Base-by-base conservation (phyloP, 2,797 vertebrate genomes). In the Semaprochilodus insignis region DNA sequence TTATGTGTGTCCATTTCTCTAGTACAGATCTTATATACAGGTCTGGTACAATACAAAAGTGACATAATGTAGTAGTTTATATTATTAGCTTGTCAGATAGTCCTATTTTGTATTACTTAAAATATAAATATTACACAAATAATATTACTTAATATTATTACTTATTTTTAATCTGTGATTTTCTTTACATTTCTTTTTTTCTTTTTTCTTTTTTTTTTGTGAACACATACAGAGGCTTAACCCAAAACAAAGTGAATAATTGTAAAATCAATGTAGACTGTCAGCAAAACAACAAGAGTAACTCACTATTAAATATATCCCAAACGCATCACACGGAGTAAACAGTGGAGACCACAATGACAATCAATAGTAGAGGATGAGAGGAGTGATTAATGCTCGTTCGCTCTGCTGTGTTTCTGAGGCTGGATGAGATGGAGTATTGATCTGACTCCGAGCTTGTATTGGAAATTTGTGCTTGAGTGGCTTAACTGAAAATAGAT, bases 401-500 rank as follows among this genome's bases (percentile, higher is more conserved):
- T 25, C 71, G 78, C 63, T 31, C 54, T 74, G 48, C 55, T 52
- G 52, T 40, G 71, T 57, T 79, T 69, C 71, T 48, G 54, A 31
- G 25, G 76, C 51, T 70, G 21, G 25, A 21, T 7, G 67, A 81
- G 83, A 91, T 86, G 80, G 87, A 88, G 31, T 89, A 93, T 92
- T 82, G 90, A 93, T 94, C 90, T 74, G 79, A 82, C 73, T 88
- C 86, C 57, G 34, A 67, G 72, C 60, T 21, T 59, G n/a, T 40
- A 70, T 74, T 62, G 84, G 79, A 89, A 90, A 88, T 36, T 54
- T 71, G 82, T 88, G 80, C 83, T 73, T 77, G 87, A 72, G 51
- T 76, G 84, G 69, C 88, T 65, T 87, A 88, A 93, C 85, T 91
- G 89, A 88, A 91, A 92, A 90, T 71, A 87, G 89, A 91, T 70